Percentiles rank a stretch among this genome's conserved stretches.
Conservation (phyloP, 2,113 vertebrate species). For the Nymphicus hollandicus region DNA sequence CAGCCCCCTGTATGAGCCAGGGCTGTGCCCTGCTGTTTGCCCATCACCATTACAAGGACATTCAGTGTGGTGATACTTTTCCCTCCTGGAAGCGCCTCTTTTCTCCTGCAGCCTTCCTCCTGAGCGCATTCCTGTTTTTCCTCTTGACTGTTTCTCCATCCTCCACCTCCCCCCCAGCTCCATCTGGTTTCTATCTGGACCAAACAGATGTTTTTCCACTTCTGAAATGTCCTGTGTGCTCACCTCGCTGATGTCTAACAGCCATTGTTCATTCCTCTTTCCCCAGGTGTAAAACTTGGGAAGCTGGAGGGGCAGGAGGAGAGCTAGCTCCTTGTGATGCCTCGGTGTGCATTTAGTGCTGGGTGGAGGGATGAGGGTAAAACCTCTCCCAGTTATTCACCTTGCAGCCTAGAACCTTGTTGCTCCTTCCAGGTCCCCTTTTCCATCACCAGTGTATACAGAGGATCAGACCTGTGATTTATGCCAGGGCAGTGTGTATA, state of each 20-base stretch:
- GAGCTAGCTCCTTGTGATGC: not conserved
- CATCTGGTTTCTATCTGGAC: constrained; percentile 78
- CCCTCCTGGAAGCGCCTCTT: not conserved
- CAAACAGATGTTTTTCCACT: constrained; percentile 78
- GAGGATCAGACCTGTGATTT: constrained; percentile 39
- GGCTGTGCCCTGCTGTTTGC: not conserved
- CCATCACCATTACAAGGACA: not conserved
- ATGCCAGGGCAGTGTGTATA: constrained; percentile 39
- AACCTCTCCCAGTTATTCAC: not conserved
- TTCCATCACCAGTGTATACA: not conserved
- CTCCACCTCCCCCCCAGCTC: not conserved
- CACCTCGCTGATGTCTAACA: constrained; percentile 63
- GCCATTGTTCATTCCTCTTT: constrained; percentile 52
- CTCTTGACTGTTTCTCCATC: constrained; percentile 28
- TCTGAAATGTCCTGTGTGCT: constrained; percentile 62
- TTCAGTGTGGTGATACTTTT: not conserved
- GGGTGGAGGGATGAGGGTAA: not conserved
- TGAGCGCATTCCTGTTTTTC: constrained; percentile 54
- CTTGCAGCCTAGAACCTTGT: constrained; percentile 43
- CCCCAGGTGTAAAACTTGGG: constrained; percentile 63
- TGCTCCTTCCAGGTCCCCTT: not conserved
- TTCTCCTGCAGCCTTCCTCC: constrained; percentile 60
- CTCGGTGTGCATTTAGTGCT: not conserved
- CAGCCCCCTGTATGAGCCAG: not conserved
- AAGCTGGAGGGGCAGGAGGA: not conserved